Conservation (phyloP, 2,888 invertebrate genomes). For the Yponomeuta evonymella region DNA sequence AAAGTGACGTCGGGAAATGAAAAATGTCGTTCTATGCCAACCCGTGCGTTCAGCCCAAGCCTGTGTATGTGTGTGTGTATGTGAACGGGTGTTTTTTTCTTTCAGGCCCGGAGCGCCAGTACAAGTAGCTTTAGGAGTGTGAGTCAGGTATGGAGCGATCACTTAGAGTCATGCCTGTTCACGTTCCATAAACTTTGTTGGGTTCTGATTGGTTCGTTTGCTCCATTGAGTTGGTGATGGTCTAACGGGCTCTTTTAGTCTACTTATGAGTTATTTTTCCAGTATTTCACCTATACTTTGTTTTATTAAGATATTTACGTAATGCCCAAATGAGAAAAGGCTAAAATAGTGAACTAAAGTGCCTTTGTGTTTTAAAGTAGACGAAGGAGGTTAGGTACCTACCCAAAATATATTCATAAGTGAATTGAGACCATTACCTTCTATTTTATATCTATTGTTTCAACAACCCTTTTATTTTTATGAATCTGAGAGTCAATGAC, state of each 20-base stretch:
- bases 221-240: conserved; percentile 6
- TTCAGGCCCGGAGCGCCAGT: conserved; percentile 91
- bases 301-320: too few relatives aligned
- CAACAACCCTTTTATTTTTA: background rate
- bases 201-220: background rate
- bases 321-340: too few relatives aligned
- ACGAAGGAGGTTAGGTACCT: too few relatives aligned
- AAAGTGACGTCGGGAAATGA: too few relatives aligned
- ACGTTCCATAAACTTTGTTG: conserved; percentile 6
- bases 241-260: background rate
- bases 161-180: conserved; percentile 19
- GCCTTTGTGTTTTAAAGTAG: too few relatives aligned
- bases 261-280: background rate
- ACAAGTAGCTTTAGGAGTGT: conserved; percentile 94
- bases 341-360: too few relatives aligned
- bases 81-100: conserved; percentile 75
- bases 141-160: conserved; percentile 83
- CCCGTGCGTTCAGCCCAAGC: background rate
- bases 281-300: background rate
- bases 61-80: conserved; percentile 68
- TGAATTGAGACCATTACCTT: too few relatives aligned
- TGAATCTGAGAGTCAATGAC: background rate
- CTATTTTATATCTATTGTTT: too few relatives aligned
- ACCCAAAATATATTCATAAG: too few relatives aligned
- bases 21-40: background rate